Evolutionary conservation across 2,888 invertebrate species (phyloP).

Genomic region (Sipha maydis): DNA sequence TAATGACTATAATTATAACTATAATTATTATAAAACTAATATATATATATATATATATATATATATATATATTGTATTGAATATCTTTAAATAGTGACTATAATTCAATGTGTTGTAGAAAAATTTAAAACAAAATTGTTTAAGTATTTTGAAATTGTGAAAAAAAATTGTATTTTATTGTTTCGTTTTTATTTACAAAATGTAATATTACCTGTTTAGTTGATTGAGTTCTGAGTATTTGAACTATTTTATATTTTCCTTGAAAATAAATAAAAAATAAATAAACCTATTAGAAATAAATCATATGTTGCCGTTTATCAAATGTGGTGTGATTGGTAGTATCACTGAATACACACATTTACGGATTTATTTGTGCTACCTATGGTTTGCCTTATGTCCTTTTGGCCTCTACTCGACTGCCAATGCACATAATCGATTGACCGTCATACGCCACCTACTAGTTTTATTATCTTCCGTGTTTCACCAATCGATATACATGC

Average conservation of each 20-base stretch:
- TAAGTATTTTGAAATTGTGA: background rate
- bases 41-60: too few species aligned
- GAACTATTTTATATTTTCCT: background rate
- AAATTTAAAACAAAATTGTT: background rate
- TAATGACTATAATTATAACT: too few species aligned
- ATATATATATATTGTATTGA: too few species aligned
- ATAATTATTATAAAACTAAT: too few species aligned
- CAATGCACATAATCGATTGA: constrained; percentile 53
- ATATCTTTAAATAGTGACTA: too few species aligned
- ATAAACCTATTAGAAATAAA: background rate
- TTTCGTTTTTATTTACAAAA: background rate
- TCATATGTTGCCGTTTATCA: background rate
- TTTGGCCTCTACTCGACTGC: constrained; percentile 47
- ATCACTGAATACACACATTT: background rate
- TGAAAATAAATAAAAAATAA: background rate
- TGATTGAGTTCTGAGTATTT: background rate
- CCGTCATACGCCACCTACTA: constrained; percentile 36
- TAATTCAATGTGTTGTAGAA: too few species aligned
- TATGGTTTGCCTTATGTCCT: constrained; percentile 36
- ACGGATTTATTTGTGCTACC: background rate
- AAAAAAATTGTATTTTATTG: background rate
- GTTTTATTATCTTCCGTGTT: constrained; percentile 44
- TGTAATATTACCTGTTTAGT: background rate
- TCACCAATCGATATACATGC: constrained; percentile 23
- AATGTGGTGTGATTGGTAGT: background rate